Evolutionary conservation across 53 echinoderm and acorn worm species (phyloP), one percentile per base, ranked within the genome.

Genomic region (Stichopus horrens): DNA sequence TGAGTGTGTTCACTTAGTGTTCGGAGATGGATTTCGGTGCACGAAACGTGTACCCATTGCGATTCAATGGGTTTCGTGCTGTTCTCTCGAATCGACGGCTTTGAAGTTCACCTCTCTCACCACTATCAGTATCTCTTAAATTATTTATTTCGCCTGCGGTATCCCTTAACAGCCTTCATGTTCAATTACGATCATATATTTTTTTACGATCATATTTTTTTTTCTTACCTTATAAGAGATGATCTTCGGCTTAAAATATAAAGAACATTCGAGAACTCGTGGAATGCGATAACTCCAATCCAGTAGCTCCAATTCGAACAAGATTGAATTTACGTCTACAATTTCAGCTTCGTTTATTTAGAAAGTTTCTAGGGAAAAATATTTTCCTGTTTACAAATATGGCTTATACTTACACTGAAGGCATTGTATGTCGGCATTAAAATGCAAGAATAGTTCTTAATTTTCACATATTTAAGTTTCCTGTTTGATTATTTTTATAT

Each of bases 91-190:
- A 57, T 57, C 10, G 8, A 81, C 54, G 55, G 21, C 81, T 81
- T 81, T 81, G 81, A 81, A 16, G 56, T 81, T 81, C 57, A 20
- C 55, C 54, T 56, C 57, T 37, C 37, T 79, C 19, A 55, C 9
- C 20, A n/a, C 81, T 58, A 57, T 57, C 81, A 81, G 58, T 57
- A 57, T 58, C 58, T 20, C 19, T 81, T 55, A 81, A 81, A 58
- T 71, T 20, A 71, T 71, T 71, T 71, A 16, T 21, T 58, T 58
- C 21, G 79, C 58, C 58, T 54, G 56, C 58, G 56, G 57, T 81
- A 18, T 81, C 81, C 56, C 58, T 57, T 81, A 58, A 56, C 56
- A 53, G 6, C 81, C 57, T 56, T 81, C 81, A 81, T 21, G 57
- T 18, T 81, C 81, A 81, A 81, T 81, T 81, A 57, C 20, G 53